phyloP scores from a whole-genome alignment of 1,140 invertebrate species.

The Drosophila neocordata region DNA sequence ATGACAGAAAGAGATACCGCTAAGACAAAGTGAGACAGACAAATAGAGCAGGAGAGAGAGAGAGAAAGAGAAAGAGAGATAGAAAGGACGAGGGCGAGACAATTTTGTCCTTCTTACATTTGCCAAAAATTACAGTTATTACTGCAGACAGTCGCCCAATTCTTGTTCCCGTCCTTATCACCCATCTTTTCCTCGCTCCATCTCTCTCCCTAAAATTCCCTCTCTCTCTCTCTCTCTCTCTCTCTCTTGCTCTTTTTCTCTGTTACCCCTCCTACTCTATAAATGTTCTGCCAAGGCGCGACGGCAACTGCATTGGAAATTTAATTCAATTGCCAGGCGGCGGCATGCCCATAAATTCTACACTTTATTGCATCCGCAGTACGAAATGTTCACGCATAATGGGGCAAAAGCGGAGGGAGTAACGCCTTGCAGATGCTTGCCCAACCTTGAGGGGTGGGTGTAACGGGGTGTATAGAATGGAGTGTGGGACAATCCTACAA shows the following conservation, averaged over 20 bases:
- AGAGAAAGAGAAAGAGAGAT: not conserved
- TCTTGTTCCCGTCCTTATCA: constrained; percentile 25
- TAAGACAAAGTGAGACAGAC: not conserved
- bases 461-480: not conserved
- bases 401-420: not conserved
- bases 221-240: no score
- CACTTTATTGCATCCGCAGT: constrained; percentile 78
- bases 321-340: constrained; percentile 76
- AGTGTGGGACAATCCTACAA: constrained; percentile 25
- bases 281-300: constrained; percentile 45
- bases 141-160: constrained; percentile 68
- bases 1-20: not conserved
- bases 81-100: not conserved
- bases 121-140: constrained; percentile 81
- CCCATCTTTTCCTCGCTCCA: not conserved
- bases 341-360: constrained; percentile 70
- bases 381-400: constrained; percentile 61
- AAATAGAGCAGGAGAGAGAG: not conserved
- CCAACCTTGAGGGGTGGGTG: not conserved
- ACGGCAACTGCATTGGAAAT: constrained; percentile 64
- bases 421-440: no score
- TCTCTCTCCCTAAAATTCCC: no score
- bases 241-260: no score
- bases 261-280: not conserved
- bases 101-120: constrained; percentile 47